phyloP scores from a whole-genome alignment of 2,888 invertebrate species.

The Smittia aterrima region DNA sequence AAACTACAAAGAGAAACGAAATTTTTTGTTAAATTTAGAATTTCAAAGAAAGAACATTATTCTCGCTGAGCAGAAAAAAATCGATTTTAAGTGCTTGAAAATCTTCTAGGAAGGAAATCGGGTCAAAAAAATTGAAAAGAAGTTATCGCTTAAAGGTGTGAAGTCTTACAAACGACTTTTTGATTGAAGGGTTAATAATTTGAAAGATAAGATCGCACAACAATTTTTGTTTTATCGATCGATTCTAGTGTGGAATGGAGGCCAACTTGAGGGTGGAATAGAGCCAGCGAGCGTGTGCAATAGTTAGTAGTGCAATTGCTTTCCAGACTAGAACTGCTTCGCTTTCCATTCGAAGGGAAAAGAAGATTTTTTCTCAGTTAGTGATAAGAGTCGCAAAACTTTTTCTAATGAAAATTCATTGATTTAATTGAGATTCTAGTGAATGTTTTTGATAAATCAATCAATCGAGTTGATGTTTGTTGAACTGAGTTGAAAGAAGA shows the following conservation, averaged over 20 bases:
- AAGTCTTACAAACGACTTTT: not conserved
- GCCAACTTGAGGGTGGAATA: conserved; percentile 3
- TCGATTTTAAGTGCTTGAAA: not conserved
- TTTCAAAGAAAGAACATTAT: not conserved
- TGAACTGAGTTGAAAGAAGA: too few species aligned
- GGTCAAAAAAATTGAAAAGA: not conserved
- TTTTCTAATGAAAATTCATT: not conserved
- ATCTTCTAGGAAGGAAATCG: not conserved
- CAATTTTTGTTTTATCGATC: not conserved
- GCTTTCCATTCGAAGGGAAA: conserved; percentile 1
- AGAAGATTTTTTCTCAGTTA: not conserved
- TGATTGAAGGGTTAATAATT: not conserved
- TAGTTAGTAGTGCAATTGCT: conserved; percentile 2
- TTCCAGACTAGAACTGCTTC: conserved; percentile 1
- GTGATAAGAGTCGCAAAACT: not conserved
- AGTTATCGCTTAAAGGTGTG: not conserved
- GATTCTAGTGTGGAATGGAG: not conserved
- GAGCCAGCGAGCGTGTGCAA: conserved; percentile 17
- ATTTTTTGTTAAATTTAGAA: conserved; percentile 21
- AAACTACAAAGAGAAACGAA: conserved; percentile 2
- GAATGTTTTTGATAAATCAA: too few species aligned
- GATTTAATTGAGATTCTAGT: not conserved
- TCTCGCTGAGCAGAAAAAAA: not conserved
- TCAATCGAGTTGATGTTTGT: too few species aligned
- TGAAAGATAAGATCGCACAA: not conserved